Base-by-base conservation (phyloP, 92 coral and sea anemone species). In the Palythoa grandiflora region DNA sequence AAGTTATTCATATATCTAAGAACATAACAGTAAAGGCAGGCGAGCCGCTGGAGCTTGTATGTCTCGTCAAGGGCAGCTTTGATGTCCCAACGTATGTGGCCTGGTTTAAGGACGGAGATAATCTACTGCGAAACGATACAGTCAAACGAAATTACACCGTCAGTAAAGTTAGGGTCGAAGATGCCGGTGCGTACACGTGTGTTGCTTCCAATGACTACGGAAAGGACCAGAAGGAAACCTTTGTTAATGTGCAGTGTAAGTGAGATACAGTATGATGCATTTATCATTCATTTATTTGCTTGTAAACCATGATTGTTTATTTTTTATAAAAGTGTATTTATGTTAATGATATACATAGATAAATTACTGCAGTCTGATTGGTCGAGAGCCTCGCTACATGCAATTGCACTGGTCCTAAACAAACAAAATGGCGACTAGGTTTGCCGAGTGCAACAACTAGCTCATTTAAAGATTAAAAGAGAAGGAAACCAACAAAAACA, bases 161-260 rank as follows among this genome's bases (percentile, higher is more conserved):
- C 21, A 78, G 50, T 39, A 87, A 50, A 39, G 84, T 87, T 37
- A 79, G 83, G 39, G 66, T 60, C 1, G 86, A 86, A 38, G 95
- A 95, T 83, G 89, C 83, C 2, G 98, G 97, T 9, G 83, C 55
- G 37, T 97, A 97, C 77, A 73, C 80, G 39, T 97, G 99, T 77
- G 78, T 81, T n/a, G 96, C 98, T 1, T 78, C 57, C n/a, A 97
- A 95, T 85, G 66, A 38, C 79, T 89, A 91, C 78, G 96, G 95
- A 28, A 57, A 89, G 21, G 95, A 81, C 60, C 88, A 83, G 59
- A 88, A 76, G 89, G 50, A 89, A 19, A 86, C 91, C 6, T 40
- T 28, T 11, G 85, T 97, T n/a, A 74, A 83, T 7, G 93, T 95
- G 37, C 86, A 77, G 73, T 92, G 98, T 95, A 73, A 88, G 94